These are phyloP conservation scores for Megaleporinus macrocephalus DNA, from an alignment of 2,113 vertebrate genomes.

Conservation along the genomic window DNA sequence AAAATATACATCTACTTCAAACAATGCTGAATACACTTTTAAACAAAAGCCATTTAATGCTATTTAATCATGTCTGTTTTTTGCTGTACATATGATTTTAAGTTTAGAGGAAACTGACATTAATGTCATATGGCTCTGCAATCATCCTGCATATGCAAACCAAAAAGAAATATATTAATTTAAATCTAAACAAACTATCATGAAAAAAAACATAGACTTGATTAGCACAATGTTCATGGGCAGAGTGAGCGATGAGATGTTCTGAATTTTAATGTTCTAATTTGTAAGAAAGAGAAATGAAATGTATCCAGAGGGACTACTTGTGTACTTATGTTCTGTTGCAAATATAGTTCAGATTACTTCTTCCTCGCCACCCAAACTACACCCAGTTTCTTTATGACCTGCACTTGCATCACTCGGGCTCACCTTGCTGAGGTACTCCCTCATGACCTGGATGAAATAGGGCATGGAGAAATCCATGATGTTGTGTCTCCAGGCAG, in stretches of 20 bases:
- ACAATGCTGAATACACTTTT: no score
- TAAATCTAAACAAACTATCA: neutral
- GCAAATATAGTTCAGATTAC: neutral
- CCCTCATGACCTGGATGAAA: slow-evolving; percentile 99
- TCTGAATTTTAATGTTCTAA: neutral
- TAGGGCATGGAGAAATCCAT: slow-evolving; percentile 99
- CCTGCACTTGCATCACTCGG: neutral
- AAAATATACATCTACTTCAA: no score
- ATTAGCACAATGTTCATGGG: neutral
- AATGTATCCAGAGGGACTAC: neutral
- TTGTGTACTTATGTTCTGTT: neutral
- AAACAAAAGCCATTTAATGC: no score
- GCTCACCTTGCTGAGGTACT: slow-evolving; percentile 96
- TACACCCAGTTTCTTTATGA: neutral
- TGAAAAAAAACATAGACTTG: neutral
- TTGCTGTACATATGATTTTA: no score
- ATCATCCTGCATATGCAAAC: no score
- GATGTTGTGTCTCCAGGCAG: slow-evolving; percentile 98
- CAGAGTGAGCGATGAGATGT: neutral
- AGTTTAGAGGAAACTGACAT: no score
- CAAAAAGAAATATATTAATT: neutral
- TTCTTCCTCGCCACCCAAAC: neutral
- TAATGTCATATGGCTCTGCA: neutral
- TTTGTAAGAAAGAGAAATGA: neutral
- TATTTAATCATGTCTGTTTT: no score